Percentiles rank a stretch among this genome's conserved stretches.
Evolutionary conservation across 1,140 invertebrate species (phyloP).

Genomic region (Caenorhabditis brenneri): DNA sequence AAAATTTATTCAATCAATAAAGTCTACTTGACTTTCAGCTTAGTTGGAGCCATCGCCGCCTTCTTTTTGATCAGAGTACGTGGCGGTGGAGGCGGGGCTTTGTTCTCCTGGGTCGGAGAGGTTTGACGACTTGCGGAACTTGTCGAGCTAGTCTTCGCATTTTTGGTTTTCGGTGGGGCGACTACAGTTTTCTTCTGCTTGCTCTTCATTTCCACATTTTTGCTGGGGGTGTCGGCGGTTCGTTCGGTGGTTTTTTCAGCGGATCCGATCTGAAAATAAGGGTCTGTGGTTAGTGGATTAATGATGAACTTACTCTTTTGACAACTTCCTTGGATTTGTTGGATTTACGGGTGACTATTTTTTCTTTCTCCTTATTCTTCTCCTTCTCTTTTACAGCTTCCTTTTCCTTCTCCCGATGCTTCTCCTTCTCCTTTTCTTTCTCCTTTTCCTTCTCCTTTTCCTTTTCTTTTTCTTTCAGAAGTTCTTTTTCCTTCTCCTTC

Average conservation of each 20-base stretch:
- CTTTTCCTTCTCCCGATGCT: not conserved
- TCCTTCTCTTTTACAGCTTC: not conserved
- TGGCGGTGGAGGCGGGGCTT: not conserved
- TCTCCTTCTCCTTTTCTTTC: conserved; percentile 12
- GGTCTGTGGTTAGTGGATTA: not conserved
- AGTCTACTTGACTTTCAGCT: not conserved
- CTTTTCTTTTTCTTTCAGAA: not conserved
- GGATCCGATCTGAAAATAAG: not conserved
- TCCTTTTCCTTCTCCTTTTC: not conserved
- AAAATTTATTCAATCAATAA: not conserved
- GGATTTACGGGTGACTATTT: not conserved
- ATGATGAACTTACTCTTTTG: not conserved
- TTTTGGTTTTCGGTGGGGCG: not conserved
- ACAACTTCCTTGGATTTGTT: not conserved
- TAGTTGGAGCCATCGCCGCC: not conserved
- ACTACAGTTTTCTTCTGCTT: not conserved
- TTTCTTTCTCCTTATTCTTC: not conserved
- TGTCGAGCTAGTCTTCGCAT: conserved; percentile 7
- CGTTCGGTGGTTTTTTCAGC: not conserved
- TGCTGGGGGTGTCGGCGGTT: not conserved
- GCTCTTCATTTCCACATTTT: not conserved
- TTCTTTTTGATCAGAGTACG: not conserved
- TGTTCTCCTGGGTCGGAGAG: not conserved
- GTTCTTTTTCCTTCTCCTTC: not conserved
- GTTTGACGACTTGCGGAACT: not conserved